Evolutionary conservation across 2,888 invertebrate genomes (phyloP).

Genomic region (Drosophila subquinaria): DNA sequence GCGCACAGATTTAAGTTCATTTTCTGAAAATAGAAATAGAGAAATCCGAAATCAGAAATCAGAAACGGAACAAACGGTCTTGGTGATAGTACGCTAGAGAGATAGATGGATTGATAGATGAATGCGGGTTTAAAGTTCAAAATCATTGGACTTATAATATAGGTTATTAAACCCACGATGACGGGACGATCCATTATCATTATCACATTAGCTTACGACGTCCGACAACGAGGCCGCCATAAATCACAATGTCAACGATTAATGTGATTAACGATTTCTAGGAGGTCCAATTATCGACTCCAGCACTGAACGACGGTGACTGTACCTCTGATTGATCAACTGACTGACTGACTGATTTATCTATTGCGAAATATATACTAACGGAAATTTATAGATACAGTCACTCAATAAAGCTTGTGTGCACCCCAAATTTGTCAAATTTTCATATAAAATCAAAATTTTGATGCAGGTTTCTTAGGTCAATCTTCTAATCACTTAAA

Average conservation of each 20-base stretch:
- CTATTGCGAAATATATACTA: slow-evolving; percentile 15
- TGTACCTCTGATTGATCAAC: neutral
- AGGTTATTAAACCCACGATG: slow-evolving; percentile 68
- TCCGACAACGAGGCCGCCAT: slow-evolving; percentile 24
- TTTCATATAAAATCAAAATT: too few relatives aligned
- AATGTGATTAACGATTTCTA: slow-evolving; percentile 2
- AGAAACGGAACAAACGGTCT: slow-evolving; percentile 2
- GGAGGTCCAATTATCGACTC: slow-evolving; percentile 7
- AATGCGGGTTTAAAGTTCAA: slow-evolving; percentile 40
- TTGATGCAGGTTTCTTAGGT: too few relatives aligned
- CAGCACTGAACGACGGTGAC: neutral
- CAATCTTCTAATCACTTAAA: too few relatives aligned
- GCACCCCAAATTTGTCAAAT: too few relatives aligned
- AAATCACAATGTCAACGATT: slow-evolving; percentile 43
- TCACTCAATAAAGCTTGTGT: too few relatives aligned
- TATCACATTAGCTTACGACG: slow-evolving; percentile 4
- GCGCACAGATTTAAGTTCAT: slow-evolving; percentile 85
- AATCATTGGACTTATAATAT: slow-evolving; percentile 56
- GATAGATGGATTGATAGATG: slow-evolving; percentile 3
- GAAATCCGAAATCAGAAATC: neutral
- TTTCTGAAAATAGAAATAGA: slow-evolving; percentile 77
- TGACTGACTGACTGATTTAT: neutral
- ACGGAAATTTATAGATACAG: too few relatives aligned
- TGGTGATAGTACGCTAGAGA: slow-evolving; percentile 25
- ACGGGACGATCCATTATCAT: slow-evolving; percentile 5